Conservation (phyloP, 2,888 invertebrate species). For the Acrobasis repandana region DNA sequence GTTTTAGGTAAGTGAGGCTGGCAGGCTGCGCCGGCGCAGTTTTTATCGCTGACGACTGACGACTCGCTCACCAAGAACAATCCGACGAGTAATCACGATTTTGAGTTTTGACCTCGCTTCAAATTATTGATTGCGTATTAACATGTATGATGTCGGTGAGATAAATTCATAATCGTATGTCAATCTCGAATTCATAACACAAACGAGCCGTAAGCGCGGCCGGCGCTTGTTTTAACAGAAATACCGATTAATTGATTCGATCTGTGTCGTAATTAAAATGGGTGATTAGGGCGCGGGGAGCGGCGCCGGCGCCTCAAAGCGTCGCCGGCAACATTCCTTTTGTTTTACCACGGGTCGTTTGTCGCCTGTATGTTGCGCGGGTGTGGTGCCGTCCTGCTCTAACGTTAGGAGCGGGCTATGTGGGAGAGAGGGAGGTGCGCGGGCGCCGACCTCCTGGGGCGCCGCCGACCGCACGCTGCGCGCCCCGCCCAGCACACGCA, state of each 20-base stretch:
- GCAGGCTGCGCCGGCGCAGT: slow-evolving; percentile 27
- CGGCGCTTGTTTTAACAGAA: slow-evolving; percentile 79
- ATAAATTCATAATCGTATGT: slow-evolving; percentile 60
- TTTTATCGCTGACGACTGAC: slow-evolving; percentile 25
- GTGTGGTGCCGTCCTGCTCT: slow-evolving; percentile 48
- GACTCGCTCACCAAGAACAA: background rate
- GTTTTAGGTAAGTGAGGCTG: slow-evolving; percentile 28
- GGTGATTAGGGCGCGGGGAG: slow-evolving; percentile 80
- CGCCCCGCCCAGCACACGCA: slow-evolving; percentile 72
- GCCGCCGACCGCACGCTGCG: slow-evolving; percentile 73
- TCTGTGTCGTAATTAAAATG: slow-evolving; percentile 83
- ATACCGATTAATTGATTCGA: slow-evolving; percentile 83
- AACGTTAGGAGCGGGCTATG: slow-evolving; percentile 29
- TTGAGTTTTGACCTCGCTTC: slow-evolving; percentile 13
- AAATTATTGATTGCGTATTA: slow-evolving; percentile 3
- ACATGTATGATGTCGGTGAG: slow-evolving; percentile 46
- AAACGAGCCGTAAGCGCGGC: slow-evolving; percentile 61
- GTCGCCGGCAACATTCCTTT: slow-evolving; percentile 82
- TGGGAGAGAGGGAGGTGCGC: slow-evolving; percentile 63
- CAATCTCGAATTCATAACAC: slow-evolving; percentile 57
- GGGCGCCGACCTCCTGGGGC: slow-evolving; percentile 80
- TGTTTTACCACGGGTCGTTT: slow-evolving; percentile 83
- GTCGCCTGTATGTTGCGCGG: slow-evolving; percentile 74
- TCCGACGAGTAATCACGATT: background rate
- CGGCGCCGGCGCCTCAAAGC: slow-evolving; percentile 83